A percentile compares a stretch with the other conserved stretches of the same genome.
phyloP scores from a whole-genome alignment of 2,888 invertebrate genomes.

The Agonopterix arenella region DNA sequence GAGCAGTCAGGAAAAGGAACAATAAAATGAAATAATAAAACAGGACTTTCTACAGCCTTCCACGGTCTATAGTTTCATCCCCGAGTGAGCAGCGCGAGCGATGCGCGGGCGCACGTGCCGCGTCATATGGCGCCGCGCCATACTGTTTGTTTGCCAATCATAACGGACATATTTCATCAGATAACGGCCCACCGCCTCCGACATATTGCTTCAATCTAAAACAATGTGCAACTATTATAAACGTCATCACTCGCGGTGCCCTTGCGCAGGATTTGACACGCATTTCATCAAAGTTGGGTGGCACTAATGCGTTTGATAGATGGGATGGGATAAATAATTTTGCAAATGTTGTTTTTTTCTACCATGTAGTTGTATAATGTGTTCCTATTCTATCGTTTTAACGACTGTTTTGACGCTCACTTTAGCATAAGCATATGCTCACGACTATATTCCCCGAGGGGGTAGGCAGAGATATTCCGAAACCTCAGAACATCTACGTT shows the following conservation, averaged over 20 bases:
- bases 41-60: not conserved
- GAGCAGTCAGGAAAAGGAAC: no score
- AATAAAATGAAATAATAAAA: not conserved
- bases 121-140: conserved; percentile 71
- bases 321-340: not conserved
- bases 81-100: conserved; percentile 65
- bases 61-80: conserved; percentile 55
- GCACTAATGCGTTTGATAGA: not conserved
- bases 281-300: not conserved
- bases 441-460: no score
- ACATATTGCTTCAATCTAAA: conserved; percentile 67
- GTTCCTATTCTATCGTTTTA: no score
- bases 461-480: no score
- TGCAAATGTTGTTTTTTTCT: no score
- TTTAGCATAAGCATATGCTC: no score
- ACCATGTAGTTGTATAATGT: no score
- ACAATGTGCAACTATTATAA: conserved; percentile 32
- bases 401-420: no score
- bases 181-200: conserved; percentile 67
- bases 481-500: no score
- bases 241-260: conserved; percentile 9
- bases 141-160: conserved; percentile 77
- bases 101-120: conserved; percentile 73
- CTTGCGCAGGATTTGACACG: conserved; percentile 4
- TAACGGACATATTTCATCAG: conserved; percentile 77